These are phyloP conservation scores for Gallinago undulata DNA, from an alignment of 2,113 vertebrate species.

Conservation along the genomic window DNA sequence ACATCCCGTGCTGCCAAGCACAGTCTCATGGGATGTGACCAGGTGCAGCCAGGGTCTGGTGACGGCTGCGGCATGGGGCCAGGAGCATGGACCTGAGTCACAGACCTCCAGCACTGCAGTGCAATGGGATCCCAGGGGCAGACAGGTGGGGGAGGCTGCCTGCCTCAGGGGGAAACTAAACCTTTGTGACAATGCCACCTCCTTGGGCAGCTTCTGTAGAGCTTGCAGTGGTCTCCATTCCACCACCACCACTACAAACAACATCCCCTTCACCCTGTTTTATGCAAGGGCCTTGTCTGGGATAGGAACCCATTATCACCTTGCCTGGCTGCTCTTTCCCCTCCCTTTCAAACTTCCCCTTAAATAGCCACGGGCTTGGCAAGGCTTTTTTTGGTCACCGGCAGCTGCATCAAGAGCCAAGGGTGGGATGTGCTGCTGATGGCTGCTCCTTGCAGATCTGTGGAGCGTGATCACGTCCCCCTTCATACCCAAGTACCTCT, in stretches of 20 bases:
- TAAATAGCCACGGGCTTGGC: neutral
- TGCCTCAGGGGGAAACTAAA: neutral
- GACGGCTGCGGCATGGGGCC: rapidly evolving
- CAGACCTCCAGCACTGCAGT: neutral
- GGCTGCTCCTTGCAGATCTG: slow-evolving; percentile 73
- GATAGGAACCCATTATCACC: rapidly evolving
- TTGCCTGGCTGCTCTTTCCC: neutral
- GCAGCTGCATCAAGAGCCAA: neutral
- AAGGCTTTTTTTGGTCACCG: neutral
- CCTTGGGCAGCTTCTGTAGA: rapidly evolving
- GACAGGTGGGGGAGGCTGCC: neutral
- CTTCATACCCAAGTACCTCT: slow-evolving; percentile 96
- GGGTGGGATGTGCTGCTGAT: neutral
- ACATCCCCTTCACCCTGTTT: rapidly evolving
- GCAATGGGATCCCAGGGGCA: rapidly evolving
- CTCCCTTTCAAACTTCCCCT: neutral
- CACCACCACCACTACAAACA: neutral
- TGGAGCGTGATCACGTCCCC: slow-evolving; percentile 91
- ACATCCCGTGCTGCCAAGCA: neutral
- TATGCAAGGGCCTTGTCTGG: rapidly evolving
- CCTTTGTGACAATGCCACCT: neutral
- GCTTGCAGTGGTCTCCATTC: neutral
- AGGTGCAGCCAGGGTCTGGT: rapidly evolving
- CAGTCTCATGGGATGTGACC: rapidly evolving
- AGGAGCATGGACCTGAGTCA: rapidly evolving